Evolutionary conservation across 2,888 invertebrate genomes (phyloP), one percentile per base, ranked within the genome.

Genomic region (Malthinus flaveolus): DNA sequence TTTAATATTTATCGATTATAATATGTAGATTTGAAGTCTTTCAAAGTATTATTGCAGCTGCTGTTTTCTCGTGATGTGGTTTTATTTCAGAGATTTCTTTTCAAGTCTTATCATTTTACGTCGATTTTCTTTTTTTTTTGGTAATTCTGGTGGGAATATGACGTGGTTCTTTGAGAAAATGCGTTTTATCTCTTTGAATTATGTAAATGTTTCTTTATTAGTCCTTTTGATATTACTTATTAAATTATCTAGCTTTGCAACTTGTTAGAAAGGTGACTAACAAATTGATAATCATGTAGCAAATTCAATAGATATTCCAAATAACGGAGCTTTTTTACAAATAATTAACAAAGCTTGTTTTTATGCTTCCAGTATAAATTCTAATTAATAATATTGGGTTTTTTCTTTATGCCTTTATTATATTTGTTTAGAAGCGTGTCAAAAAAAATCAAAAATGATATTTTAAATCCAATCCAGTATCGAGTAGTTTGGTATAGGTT

Each of bases 61-160:
- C 46, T 52, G 45, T 44, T 46, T n/a, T 52, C 52, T 45, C 52
- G 46, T 13, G 52, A 52, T 46, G 52, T 37, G 52, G 52, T 46
- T 51, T 51, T 52, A 52, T 46, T 52, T 46, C 23, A 32, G 52
- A 36, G 52, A 52, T 52, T 52, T 52, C 52, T 52, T 52, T 52
- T 52, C 52, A 52, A 35, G 35, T 52, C 52, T 52, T 52, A 52
- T 52, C 52, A 46, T 52, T 45, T 52, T 52, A 15, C 45, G 52
- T 52, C 52, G 52, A 52, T 54, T 54, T 46, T 48, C 46, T 54
- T 54, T 54, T 47, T 48, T 47, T 48, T 47, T 54, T 34, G n/a
- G 46, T 37, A 3, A 47, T 54, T 46, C 54, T 47, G 36, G 46
- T 48, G 54, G 54, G 54, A 54, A 54, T 54, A 54, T 47, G 39